Evolutionary conservation across 1,140 invertebrate species (phyloP).

Genomic region (Drosophila equinoxialis): DNA sequence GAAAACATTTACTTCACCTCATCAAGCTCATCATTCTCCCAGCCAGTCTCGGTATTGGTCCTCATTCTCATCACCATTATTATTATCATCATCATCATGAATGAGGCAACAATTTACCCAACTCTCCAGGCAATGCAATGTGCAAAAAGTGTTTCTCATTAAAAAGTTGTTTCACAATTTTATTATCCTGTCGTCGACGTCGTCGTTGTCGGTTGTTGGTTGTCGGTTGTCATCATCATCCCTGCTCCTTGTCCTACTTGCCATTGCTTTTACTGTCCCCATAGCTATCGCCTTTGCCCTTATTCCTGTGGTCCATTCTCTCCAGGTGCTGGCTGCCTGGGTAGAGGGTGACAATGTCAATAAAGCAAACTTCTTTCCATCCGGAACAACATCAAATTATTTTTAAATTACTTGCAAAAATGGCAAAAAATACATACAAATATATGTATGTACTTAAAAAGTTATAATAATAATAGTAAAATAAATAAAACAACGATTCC

Average conservation of each 20-base stretch:
- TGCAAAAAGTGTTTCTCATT: constrained; percentile 79
- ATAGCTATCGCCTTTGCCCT: not conserved
- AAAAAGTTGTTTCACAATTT: constrained; percentile 79
- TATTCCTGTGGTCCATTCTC: constrained; percentile 9
- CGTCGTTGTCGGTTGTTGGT: constrained; percentile 16
- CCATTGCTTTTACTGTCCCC: not conserved
- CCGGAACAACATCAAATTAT: constrained; percentile 65
- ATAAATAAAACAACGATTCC: not conserved
- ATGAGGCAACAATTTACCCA: constrained; percentile 32
- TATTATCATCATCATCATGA: constrained; percentile 8
- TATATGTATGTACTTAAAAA: constrained; percentile 30
- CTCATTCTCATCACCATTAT: not conserved
- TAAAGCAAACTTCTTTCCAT: constrained; percentile 67
- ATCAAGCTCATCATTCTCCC: not conserved
- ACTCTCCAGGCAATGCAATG: constrained; percentile 51
- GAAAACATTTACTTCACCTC: constrained; percentile 8
- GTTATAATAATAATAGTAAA: constrained; percentile 54
- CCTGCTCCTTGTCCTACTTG: constrained; percentile 18
- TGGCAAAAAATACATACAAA: constrained; percentile 22
- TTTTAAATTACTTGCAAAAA: constrained; percentile 77
- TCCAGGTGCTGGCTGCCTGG: constrained; percentile 58
- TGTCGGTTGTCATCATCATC: not conserved
- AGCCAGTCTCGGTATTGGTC: not conserved
- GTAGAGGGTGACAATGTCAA: constrained; percentile 69
- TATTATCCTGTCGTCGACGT: constrained; percentile 62